Base-by-base conservation (phyloP, 2,888 invertebrate species). In the Aelia acuminata region DNA sequence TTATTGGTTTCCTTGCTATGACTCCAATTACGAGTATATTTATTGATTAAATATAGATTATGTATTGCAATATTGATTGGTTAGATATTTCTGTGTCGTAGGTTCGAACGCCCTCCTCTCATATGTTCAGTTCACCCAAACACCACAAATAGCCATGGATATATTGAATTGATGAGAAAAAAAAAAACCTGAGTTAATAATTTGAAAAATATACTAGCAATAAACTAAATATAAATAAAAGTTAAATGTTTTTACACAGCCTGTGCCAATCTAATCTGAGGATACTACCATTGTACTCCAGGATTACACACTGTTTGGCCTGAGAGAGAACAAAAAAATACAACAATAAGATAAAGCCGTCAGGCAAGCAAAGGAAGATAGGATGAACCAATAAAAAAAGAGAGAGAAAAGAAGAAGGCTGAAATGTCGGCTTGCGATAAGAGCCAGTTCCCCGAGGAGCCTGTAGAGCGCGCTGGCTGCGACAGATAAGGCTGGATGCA, bases 371-470 rank as follows among this genome's bases (percentile, higher is more conserved):
- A n/a, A n/a, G 0, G 63, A 35, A 70, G 63, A 70, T 70, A 70
- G 63, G 63, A 70, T 18, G 63, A 35, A 18, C 63, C 63, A 70
- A 70, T 70, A 70, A 70, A 70, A 70, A 57, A 70, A 35, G n/a
- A 57, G 1, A 13, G 11, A 13, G 50, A 15, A 31, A 11, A 63
- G 26, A 70, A 35, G 35, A 70, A 70, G 8, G 18, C 35, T 31
- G 31, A 70, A 70, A 70, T 35, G 63, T 70, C 35, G 26, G 63
- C 18, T 8, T 15, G 3, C 63, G 63, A 70, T 70, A 70, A 70
- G 63, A 35, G 31, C 5, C 7, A 1, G 35, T 70, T 35, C 63
- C 63, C 63, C 8, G 63, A 70, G 63, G 63, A 70, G 63, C 13
- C 20, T 31, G 4, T 35, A 70, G 31, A 5, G 63, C n/a, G 18